Percentiles rank a stretch among this genome's conserved stretches.
Evolutionary conservation across 2,888 invertebrate species (phyloP).

Genomic region (Chironomus tentans): DNA sequence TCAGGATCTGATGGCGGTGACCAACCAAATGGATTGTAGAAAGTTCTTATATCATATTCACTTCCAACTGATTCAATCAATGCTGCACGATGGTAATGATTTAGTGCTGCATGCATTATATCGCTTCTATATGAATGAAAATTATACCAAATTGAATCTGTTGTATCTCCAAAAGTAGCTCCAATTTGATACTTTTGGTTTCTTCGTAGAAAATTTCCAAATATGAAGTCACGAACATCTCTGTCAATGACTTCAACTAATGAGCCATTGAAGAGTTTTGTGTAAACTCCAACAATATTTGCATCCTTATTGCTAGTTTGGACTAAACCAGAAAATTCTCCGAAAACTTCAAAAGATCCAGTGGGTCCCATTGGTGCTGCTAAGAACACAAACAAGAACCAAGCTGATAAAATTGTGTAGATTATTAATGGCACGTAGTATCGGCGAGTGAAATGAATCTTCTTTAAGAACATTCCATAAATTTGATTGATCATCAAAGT

Average conservation of each 20-base stretch:
- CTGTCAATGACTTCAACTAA: background rate
- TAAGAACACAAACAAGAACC: background rate
- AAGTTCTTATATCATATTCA: background rate
- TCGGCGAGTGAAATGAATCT: background rate
- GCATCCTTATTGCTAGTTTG: background rate
- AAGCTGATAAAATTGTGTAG: background rate
- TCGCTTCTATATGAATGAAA: background rate
- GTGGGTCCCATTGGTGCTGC: background rate
- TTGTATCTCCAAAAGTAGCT: background rate
- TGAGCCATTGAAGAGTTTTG: background rate
- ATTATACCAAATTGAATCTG: background rate
- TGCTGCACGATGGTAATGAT: background rate
- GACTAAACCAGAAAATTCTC: background rate
- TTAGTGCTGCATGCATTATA: background rate
- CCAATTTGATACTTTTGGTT: background rate
- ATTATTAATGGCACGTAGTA: background rate
- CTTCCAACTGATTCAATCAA: background rate
- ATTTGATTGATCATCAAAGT: background rate
- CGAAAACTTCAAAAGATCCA: background rate
- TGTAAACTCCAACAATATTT: background rate
- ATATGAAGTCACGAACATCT: background rate
- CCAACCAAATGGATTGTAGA: background rate
- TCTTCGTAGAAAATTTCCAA: background rate
- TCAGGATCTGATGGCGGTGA: background rate
- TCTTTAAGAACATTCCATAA: background rate